These are phyloP conservation scores for Notamacropus eugenii DNA, from an alignment of 2,797 vertebrate species.

Conservation along the genomic window DNA sequence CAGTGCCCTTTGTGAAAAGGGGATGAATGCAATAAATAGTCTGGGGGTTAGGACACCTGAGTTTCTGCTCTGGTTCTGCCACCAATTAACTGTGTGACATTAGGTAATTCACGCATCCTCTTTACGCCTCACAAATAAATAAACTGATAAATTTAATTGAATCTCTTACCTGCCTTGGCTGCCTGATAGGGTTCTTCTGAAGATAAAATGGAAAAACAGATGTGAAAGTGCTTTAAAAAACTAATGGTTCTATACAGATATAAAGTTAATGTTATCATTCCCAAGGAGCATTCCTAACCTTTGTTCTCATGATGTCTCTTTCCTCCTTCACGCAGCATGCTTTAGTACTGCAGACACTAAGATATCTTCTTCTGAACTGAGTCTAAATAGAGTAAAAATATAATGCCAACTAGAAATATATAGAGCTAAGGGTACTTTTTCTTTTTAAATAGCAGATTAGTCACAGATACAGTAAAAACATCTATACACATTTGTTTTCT, in stretches of 20 bases:
- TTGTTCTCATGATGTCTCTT: constrained; percentile 27
- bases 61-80: neutral
- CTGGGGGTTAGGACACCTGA: neutral
- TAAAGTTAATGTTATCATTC: neutral
- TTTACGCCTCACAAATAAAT: neutral
- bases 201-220: neutral
- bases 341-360: constrained; percentile 37
- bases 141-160: neutral
- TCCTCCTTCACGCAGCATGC: neutral
- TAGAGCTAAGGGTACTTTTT: neutral
- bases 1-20: neutral
- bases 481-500: neutral
- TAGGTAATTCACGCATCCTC: constrained; percentile 16
- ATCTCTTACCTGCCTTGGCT: constrained; percentile 5
- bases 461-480: constrained; percentile 38
- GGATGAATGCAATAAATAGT: neutral
- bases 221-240: constrained; percentile 53
- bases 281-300: neutral
- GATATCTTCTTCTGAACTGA: neutral
- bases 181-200: neutral
- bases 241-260: neutral
- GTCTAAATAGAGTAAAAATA: constrained; percentile 42
- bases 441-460: constrained; percentile 55
- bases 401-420: constrained; percentile 37
- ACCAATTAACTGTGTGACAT: constrained; percentile 13